Conservation (phyloP, 1,140 invertebrate species). For the Elymnias hypermnestra region DNA sequence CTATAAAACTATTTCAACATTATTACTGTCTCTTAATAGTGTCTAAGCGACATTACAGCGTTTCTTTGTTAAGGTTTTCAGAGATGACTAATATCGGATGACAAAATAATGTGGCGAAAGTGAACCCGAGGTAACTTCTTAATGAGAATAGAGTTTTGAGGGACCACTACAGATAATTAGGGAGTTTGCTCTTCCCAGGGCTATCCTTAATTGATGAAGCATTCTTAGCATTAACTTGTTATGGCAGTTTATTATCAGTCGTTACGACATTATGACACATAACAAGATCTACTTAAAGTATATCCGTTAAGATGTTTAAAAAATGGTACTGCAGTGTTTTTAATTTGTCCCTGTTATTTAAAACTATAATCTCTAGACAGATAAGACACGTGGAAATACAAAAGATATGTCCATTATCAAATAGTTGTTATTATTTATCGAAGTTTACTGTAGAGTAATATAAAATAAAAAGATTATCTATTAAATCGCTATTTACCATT, state of each 20-base stretch:
- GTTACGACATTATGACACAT: too few species aligned
- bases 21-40: slow-evolving; percentile 8
- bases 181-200: slow-evolving; percentile 43
- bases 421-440: too few species aligned
- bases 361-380: too few species aligned
- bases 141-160: slow-evolving; percentile 62
- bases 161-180: slow-evolving; percentile 63
- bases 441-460: too few species aligned
- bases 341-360: too few species aligned
- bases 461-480: too few species aligned
- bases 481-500: too few species aligned
- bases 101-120: slow-evolving; percentile 31
- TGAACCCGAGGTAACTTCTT: slow-evolving; percentile 43
- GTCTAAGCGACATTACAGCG: slow-evolving; percentile 15
- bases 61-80: slow-evolving; percentile 25
- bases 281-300: too few species aligned
- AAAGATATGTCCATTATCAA: too few species aligned
- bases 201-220: slow-evolving; percentile 52
- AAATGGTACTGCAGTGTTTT: too few species aligned
- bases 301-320: too few species aligned
- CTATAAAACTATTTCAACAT: slow-evolving; percentile 5
- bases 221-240: slow-evolving; percentile 30
- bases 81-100: slow-evolving; percentile 48
- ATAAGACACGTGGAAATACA: too few species aligned
- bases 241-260: slow-evolving; percentile 12